Evolutionary conservation across 2,113 vertebrate species (phyloP).

Genomic region (Poecile atricapillus): DNA sequence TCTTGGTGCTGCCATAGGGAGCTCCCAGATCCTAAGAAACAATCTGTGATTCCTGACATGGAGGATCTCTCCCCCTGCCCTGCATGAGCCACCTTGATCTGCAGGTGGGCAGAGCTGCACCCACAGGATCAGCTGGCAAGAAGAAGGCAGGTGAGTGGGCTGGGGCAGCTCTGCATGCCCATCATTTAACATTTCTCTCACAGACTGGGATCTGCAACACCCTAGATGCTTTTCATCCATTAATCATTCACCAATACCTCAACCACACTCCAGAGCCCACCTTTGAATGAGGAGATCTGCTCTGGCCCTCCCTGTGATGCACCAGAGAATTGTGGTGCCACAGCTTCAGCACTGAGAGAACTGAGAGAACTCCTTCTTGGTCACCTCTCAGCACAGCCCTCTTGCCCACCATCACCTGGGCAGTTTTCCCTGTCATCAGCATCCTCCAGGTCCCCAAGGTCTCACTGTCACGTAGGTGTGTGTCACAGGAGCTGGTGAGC

Average conservation of each 20-base stretch:
- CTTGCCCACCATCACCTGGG: background rate
- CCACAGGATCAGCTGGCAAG: background rate
- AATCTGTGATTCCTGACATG: background rate
- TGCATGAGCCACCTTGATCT: background rate
- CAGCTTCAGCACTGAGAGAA: background rate
- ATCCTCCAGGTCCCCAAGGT: background rate
- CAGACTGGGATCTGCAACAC: background rate
- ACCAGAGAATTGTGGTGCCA: background rate
- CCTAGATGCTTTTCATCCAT: background rate
- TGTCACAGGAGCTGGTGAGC: background rate
- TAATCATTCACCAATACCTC: background rate
- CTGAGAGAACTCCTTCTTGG: background rate
- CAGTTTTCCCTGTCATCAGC: background rate
- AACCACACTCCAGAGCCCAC: background rate
- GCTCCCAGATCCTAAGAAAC: background rate
- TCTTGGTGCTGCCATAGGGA: background rate
- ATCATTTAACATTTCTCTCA: background rate
- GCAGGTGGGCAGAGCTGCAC: background rate
- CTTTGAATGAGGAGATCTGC: background rate
- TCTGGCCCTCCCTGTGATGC: accelerated
- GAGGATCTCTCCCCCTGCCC: background rate
- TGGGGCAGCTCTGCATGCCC: background rate
- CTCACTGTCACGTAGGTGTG: background rate
- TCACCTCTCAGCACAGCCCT: background rate
- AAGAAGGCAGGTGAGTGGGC: background rate